A percentile compares a stretch with the other conserved stretches of the same genome.
Conservation (phyloP, 2,113 vertebrate species). For the Oceanites oceanicus region DNA sequence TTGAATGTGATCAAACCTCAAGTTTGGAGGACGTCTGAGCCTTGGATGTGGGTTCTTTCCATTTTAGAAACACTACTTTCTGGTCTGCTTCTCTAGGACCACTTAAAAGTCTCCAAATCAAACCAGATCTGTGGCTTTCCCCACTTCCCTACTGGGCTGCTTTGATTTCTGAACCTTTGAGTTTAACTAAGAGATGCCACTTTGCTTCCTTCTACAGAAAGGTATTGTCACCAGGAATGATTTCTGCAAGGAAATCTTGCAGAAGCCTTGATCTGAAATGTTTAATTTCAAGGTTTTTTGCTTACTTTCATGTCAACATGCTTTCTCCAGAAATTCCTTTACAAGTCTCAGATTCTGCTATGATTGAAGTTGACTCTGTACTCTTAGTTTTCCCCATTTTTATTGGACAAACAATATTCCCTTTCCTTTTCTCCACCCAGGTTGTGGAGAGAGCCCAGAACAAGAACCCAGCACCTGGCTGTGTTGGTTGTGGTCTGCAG, state of each 20-base stretch:
- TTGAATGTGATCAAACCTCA: background rate
- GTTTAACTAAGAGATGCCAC: background rate
- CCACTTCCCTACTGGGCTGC: background rate
- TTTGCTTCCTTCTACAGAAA: background rate
- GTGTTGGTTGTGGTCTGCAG: slow-evolving; percentile 74
- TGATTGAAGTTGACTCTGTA: background rate
- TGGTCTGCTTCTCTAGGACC: background rate
- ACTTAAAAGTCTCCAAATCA: background rate
- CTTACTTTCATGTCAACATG: background rate
- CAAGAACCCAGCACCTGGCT: slow-evolving; percentile 64
- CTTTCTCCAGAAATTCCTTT: background rate
- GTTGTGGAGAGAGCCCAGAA: slow-evolving; percentile 69
- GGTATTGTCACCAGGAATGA: background rate
- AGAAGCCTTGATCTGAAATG: background rate
- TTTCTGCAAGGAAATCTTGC: background rate
- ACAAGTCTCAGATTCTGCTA: background rate
- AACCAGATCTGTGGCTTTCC: background rate
- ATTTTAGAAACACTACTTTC: background rate
- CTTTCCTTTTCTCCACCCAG: background rate
- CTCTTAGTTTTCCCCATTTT: background rate
- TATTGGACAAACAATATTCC: background rate
- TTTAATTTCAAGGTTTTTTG: background rate
- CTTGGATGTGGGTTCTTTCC: background rate
- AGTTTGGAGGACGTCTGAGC: background rate
- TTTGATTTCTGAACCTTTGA: background rate